These are phyloP conservation scores for Otolemur garnettii DNA, from an alignment of 2,113 vertebrate genomes.

Conservation along the genomic window DNA sequence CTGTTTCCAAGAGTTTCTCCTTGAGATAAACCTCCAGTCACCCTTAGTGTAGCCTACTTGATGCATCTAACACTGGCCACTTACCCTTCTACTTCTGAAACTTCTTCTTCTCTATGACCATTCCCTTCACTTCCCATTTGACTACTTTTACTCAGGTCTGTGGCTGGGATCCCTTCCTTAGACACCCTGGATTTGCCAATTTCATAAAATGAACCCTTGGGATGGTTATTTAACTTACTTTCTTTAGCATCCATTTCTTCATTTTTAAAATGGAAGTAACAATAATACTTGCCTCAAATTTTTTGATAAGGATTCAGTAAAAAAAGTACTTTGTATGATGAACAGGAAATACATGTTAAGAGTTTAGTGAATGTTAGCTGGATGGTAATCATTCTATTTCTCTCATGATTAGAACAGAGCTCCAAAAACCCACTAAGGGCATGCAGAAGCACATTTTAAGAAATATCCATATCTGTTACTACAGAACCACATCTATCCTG, in stretches of 20 bases:
- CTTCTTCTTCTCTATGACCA: background rate
- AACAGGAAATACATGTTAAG: background rate
- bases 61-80: background rate
- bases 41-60: background rate
- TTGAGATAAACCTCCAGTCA: background rate
- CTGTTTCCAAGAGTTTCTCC: background rate
- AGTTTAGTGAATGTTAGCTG: background rate
- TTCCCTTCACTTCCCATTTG: background rate
- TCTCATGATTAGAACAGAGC: background rate
- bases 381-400: background rate
- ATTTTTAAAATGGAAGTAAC: background rate
- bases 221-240: background rate
- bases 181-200: background rate
- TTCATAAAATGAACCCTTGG: background rate
- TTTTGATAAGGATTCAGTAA: background rate
- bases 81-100: background rate
- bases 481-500: background rate
- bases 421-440: background rate
- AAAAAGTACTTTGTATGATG: background rate
- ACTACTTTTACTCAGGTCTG: background rate
- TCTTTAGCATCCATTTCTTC: background rate
- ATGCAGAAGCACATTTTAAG: background rate
- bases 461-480: background rate
- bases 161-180: background rate
- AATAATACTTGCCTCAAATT: background rate